Evolutionary conservation across 2,113 vertebrate species (phyloP).

Genomic region (Sinosuthora webbiana): DNA sequence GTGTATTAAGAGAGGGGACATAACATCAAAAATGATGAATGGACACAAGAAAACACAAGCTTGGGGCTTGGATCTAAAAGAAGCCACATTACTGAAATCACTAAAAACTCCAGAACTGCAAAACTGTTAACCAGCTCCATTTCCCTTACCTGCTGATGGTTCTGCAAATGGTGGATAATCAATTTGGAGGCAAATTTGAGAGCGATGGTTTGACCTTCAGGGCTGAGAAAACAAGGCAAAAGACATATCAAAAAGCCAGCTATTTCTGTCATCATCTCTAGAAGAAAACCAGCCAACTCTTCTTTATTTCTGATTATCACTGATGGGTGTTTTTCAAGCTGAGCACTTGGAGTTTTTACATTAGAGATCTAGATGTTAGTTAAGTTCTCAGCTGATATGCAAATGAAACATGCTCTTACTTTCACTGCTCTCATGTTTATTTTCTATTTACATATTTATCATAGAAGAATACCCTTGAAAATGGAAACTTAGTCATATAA

Average conservation of each 20-base stretch:
- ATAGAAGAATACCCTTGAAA: neutral
- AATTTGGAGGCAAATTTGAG: constrained; percentile 84
- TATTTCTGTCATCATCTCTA: neutral
- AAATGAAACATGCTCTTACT: neutral
- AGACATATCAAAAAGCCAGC: neutral
- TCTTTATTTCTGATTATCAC: neutral
- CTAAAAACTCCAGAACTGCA: neutral
- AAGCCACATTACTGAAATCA: neutral
- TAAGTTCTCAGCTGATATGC: neutral
- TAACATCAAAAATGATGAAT: neutral
- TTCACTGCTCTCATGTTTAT: neutral
- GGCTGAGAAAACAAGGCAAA: constrained; percentile 73
- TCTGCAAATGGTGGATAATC: constrained; percentile 71
- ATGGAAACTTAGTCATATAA: neutral
- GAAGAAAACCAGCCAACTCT: neutral
- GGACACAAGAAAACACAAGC: neutral
- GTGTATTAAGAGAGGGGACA: neutral
- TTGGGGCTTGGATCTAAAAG: neutral
- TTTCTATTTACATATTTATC: neutral
- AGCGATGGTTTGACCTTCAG: constrained; percentile 84
- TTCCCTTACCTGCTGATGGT: constrained; percentile 74
- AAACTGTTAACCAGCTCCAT: neutral
- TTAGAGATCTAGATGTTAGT: neutral
- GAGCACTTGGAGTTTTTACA: neutral
- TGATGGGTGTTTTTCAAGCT: neutral